A percentile compares a stretch with the other conserved stretches of the same genome.
These are phyloP conservation scores for Ahaetulla prasina DNA, from an alignment of 2,113 vertebrate genomes.

Conservation along the genomic window DNA sequence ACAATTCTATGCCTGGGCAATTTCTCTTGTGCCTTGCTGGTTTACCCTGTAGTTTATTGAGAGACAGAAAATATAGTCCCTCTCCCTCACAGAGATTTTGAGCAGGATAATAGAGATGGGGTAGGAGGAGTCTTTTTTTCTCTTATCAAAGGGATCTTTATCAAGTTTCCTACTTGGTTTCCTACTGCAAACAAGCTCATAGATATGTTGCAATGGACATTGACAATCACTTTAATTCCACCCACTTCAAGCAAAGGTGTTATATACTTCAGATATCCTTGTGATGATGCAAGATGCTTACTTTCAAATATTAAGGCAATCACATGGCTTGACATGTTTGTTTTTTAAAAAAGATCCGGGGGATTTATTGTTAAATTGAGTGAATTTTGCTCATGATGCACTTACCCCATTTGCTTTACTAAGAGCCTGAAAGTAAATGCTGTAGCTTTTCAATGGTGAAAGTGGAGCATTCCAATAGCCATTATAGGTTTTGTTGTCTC, in stretches of 20 bases:
- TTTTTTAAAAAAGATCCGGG: background rate
- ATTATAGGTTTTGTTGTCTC: conserved; percentile 96
- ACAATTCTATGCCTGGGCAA: background rate
- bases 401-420: conserved; percentile 96
- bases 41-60: background rate
- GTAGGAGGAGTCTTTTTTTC: background rate
- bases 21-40: background rate
- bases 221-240: background rate
- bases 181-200: background rate
- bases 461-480: conserved; percentile 96
- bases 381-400: conserved; percentile 22
- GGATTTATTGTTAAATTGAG: background rate
- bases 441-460: conserved; percentile 94
- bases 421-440: conserved; percentile 95
- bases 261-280: background rate
- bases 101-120: background rate
- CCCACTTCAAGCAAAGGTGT: background rate
- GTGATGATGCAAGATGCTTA: background rate
- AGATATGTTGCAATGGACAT: background rate
- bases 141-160: background rate
- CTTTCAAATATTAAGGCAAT: background rate
- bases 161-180: background rate
- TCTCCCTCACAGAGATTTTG: background rate
- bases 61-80: background rate
- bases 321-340: background rate